Conservation (phyloP, 35 echinoderm and acorn worm species). For the Apostichopus parvimensis region DNA sequence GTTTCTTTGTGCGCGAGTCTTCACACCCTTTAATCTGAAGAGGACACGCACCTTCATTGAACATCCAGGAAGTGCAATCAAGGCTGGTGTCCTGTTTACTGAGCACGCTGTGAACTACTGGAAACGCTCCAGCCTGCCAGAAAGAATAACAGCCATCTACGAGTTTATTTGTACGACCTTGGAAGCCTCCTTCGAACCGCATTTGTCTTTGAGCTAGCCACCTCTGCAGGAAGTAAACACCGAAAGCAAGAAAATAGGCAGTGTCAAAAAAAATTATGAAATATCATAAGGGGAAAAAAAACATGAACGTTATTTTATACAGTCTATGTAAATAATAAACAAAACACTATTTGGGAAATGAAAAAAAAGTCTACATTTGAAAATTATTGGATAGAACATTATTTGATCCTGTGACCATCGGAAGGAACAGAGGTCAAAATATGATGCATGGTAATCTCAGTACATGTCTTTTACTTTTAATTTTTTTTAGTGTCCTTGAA, state of each 20-base stretch:
- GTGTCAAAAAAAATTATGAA: not conserved
- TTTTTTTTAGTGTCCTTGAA: no score
- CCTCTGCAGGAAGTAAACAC: constrained; percentile 56
- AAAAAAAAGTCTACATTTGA: not conserved
- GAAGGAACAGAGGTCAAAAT: no score
- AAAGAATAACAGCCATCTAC: constrained; percentile 98
- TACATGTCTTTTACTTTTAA: no score
- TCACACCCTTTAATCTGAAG: not conserved
- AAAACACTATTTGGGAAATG: not conserved
- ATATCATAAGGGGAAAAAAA: not conserved
- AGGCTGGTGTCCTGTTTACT: constrained; percentile 65
- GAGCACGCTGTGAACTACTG: constrained; percentile 87
- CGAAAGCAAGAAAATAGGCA: not conserved
- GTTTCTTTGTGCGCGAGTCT: no score
- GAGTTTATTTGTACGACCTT: constrained; percentile 90
- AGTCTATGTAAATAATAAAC: no score
- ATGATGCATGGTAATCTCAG: no score
- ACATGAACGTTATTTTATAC: no score
- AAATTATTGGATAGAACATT: no score
- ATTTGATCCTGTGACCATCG: no score
- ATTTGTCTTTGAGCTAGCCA: constrained; percentile 91
- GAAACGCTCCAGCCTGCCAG: constrained; percentile 91
- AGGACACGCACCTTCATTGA: constrained; percentile 76
- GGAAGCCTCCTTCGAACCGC: constrained; percentile 95
- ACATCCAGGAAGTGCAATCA: constrained; percentile 73